These are phyloP conservation scores for Amblyjoppa proteus DNA, from an alignment of 2,888 invertebrate genomes.

Conservation along the genomic window DNA sequence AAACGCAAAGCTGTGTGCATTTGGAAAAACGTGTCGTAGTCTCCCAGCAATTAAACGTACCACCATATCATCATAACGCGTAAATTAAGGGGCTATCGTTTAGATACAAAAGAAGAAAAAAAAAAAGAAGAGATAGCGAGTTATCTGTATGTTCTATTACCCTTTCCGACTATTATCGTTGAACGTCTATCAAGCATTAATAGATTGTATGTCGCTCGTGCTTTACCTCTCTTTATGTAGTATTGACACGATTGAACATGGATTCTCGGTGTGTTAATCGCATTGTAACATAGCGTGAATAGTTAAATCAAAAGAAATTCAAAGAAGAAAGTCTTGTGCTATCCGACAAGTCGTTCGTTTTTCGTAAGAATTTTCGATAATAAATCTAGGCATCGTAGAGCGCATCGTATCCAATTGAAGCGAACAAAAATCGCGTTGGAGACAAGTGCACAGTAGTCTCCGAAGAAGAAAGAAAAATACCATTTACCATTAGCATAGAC, in stretches of 20 bases:
- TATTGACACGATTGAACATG: constrained; percentile 63
- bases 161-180: constrained; percentile 69
- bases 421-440: constrained; percentile 8
- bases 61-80: constrained; percentile 76
- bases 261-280: constrained; percentile 75
- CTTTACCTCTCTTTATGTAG: constrained; percentile 68
- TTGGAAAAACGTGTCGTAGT: constrained; percentile 30
- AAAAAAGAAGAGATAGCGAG: constrained; percentile 49
- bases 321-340: constrained; percentile 19
- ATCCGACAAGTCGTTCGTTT: constrained; percentile 69
- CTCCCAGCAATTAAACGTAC: constrained; percentile 69
- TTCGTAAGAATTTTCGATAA: constrained; percentile 60
- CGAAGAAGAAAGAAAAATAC: constrained; percentile 23
- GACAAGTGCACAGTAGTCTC: constrained; percentile 32
- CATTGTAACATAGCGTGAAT: constrained; percentile 82
- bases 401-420: constrained; percentile 5
- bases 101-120: constrained; percentile 49
- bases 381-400: constrained; percentile 17
- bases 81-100: constrained; percentile 67
- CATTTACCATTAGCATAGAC: constrained; percentile 46
- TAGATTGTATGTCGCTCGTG: constrained; percentile 67
- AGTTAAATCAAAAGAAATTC: constrained; percentile 46
- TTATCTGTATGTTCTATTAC: constrained; percentile 64
- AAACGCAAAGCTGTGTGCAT: neutral
- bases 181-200: constrained; percentile 70